Percentiles rank a stretch among this genome's conserved stretches.
Conservation (phyloP, 2,888 invertebrate genomes). For the Sycophila texana region DNA sequence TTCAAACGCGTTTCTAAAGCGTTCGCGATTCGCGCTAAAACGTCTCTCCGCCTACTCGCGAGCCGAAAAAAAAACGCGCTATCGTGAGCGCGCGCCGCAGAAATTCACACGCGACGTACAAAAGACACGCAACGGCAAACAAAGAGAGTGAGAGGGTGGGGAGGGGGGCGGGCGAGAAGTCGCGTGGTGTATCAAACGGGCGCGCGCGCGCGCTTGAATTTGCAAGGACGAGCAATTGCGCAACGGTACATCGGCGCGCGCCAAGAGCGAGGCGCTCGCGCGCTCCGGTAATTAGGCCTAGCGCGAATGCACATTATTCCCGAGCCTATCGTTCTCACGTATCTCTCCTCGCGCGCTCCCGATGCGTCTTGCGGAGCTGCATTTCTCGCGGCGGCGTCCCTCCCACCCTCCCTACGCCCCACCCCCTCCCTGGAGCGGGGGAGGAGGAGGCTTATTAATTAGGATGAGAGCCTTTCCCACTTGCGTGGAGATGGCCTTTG, state of each 20-base stretch:
- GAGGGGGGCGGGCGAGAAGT: too few species aligned
- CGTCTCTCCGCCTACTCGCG: too few species aligned
- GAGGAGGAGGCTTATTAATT: slow-evolving; percentile 16
- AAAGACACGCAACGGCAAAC: too few species aligned
- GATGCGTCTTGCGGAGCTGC: neutral
- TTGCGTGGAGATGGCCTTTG: too few species aligned
- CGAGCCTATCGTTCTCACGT: slow-evolving; percentile 45
- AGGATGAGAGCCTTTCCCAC: neutral
- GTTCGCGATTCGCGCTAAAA: too few species aligned
- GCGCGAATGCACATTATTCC: slow-evolving; percentile 51
- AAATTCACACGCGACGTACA: slow-evolving; percentile 3
- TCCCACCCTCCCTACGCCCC: too few species aligned
- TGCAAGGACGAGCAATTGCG: slow-evolving; percentile 56
- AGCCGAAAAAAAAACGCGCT: slow-evolving; percentile 14
- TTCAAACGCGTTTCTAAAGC: too few species aligned
- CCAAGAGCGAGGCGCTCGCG: slow-evolving; percentile 3
- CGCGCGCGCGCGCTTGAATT: slow-evolving; percentile 43
- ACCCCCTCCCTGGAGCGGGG: neutral
- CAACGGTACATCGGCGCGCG: slow-evolving; percentile 49
- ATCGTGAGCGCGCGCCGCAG: neutral
- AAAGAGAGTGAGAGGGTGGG: too few species aligned
- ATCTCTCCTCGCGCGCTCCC: slow-evolving; percentile 33
- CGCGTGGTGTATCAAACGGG: neutral
- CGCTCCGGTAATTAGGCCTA: slow-evolving; percentile 49
- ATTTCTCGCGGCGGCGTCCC: neutral